phyloP scores from a whole-genome alignment of 2,113 vertebrate species.

The Tringa solitaria region DNA sequence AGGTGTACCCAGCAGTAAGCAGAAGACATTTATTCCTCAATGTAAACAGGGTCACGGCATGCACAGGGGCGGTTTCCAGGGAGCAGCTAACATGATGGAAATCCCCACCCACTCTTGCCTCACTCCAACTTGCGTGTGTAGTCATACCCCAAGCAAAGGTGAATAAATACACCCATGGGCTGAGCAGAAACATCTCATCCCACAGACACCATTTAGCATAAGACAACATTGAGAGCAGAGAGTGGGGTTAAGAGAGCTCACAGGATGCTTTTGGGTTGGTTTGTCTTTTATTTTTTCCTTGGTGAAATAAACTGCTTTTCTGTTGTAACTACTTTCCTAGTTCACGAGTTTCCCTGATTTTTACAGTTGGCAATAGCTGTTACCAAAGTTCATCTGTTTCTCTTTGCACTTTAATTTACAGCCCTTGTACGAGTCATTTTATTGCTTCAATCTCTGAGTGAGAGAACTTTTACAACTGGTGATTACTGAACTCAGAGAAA shows the following conservation, averaged over 20 bases:
- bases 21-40: background rate
- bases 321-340: background rate
- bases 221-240: background rate
- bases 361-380: background rate
- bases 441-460: slow-evolving; percentile 10
- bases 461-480: slow-evolving; percentile 36
- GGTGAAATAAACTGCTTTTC: background rate
- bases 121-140: background rate
- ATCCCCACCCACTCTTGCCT: slow-evolving; percentile 54
- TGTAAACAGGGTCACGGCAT: background rate
- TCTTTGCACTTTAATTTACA: slow-evolving; percentile 57
- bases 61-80: background rate
- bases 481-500: background rate
- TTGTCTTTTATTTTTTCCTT: too few relatives aligned
- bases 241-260: background rate
- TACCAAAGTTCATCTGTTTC: slow-evolving; percentile 35
- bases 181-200: background rate
- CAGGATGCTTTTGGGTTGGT: background rate
- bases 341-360: background rate
- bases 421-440: slow-evolving; percentile 23
- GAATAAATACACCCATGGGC: slow-evolving; percentile 32
- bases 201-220: background rate
- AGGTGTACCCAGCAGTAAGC: background rate
- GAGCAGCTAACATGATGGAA: background rate
- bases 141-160: slow-evolving; percentile 36